Percentiles rank a stretch among this genome's conserved stretches.
Conservation (phyloP, 2,797 vertebrate genomes). For the Calcarius lapponicus region DNA sequence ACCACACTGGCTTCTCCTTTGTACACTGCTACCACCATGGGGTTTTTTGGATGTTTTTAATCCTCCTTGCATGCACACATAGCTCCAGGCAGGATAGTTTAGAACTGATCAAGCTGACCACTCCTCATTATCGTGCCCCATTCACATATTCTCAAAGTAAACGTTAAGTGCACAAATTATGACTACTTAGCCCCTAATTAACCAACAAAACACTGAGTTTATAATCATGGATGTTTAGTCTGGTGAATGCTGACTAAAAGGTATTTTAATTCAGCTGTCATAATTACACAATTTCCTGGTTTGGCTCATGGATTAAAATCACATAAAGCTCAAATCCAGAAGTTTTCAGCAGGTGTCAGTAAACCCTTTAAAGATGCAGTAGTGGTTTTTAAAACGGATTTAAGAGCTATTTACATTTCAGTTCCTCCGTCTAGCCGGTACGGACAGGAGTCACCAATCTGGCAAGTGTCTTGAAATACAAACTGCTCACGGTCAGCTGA, state of each 20-base stretch:
- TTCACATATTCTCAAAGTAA: neutral
- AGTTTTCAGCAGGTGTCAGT: neutral
- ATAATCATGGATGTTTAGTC: neutral
- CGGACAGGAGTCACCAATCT: neutral
- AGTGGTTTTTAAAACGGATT: neutral
- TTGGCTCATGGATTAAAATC: neutral
- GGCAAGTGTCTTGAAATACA: neutral
- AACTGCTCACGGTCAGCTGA: neutral
- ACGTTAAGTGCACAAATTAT: neutral
- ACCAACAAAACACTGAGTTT: neutral
- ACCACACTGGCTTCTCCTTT: neutral
- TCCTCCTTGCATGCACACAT: neutral
- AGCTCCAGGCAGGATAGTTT: neutral
- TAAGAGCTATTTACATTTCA: neutral
- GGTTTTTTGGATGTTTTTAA: neutral
- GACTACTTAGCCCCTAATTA: neutral
- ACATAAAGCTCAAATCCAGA: neutral
- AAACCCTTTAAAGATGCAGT: neutral
- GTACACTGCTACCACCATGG: neutral
- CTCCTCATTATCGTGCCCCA: neutral
- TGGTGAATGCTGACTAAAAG: neutral
- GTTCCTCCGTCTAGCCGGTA: neutral
- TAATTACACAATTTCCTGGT: neutral
- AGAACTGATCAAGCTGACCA: neutral
- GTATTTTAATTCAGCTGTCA: neutral